Evolutionary conservation across 2,797 vertebrate species (phyloP), one percentile per base, ranked within the genome.

Genomic region (Anguilla marmorata): DNA sequence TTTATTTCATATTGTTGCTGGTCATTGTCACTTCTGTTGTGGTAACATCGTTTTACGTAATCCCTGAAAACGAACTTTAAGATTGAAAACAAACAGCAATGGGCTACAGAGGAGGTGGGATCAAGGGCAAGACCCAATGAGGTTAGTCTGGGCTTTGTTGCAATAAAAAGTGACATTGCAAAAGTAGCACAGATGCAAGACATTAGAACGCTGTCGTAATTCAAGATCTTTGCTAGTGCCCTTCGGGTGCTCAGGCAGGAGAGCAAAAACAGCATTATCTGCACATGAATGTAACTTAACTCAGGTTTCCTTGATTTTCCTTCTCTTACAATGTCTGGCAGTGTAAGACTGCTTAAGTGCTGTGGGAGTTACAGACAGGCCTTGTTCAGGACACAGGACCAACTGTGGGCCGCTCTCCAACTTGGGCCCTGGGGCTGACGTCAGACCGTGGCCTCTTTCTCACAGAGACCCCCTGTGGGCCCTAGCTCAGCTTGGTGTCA

Each of bases 401-500:
- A 27, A n/a, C 56, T 88, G 69, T 85, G 54, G 45, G 66, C 63
- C 1, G 56, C 74, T 60, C 56, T 82, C 87, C 84, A 66, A 69
- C 74, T 50, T 14, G 16, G 45, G 85, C 41, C 74, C 84, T 37
- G 16, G 9, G 4, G 21, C 27, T 82, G 88, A 88, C 85, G 72
- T 88, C 88, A 86, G 54, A 66, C 19, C 41, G 5, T 37, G 2
- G 41, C 5, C 45, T 45, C 56, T 86, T 66, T 86, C 54, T 82
- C 27, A 52, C 74, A 87, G 83, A 86, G 86, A 66, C 83, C 52
- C 85, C 19, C 80, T 86, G 86, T 56, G 87, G 86, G 85, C 86
- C 84, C 86, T 41, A 63, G 60, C 86, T 48, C 58, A 88, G 83
- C 84, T 88, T 88, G 58, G 54, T 63, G n/a, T 88, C 66, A 79